Evolutionary conservation across 2,113 vertebrate genomes (phyloP), one percentile per base, ranked within the genome.

Genomic region (Spea multiplicata): DNA sequence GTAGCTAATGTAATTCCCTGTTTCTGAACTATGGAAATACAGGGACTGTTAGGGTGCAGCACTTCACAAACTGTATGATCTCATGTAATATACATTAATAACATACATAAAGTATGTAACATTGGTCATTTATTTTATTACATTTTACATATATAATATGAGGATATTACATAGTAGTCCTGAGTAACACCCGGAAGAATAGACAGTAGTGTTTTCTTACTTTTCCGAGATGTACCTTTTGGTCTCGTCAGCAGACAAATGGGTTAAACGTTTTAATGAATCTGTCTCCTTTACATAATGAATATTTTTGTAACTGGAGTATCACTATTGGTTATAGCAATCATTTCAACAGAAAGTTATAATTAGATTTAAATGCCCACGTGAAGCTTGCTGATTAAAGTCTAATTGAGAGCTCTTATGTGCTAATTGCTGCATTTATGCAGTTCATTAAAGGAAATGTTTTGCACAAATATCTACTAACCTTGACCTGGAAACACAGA

Each of bases 291-390:
- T 72, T 17, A 52, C 52, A 16, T 65, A 78, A 72, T 64, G 45
- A 13, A 57, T 83, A 75, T 53, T 82, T 80, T 75, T 85, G 66
- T 86, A 84, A 85, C 59, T 59, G 14, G 55, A 52, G 30, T 30
- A 30, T 30, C 30, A 52, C 6, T 73, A 68, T 64, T 75, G 2
- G 73, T 80, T 82, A 47, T 77, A 76, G 66, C 84, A 69, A 84
- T 87, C 85, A 71, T 85, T 86, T 85, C 69, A 82, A 81, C 46
- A 82, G 67, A 83, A 84, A 82, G 73, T 73, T 87, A 67, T 81
- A 81, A 84, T 86, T 82, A 82, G 81, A 69, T 78, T 76, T 83
- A 84, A 90, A 82, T 86, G 87, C 76, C 84, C 84, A 17, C 74
- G 68, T 87, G 82, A 84, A 66, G 83, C 83, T 77, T 70, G 62